Evolutionary conservation across 1,140 invertebrate genomes (phyloP), one percentile per base, ranked within the genome.

Genomic region (Macrobrachium nipponense): DNA sequence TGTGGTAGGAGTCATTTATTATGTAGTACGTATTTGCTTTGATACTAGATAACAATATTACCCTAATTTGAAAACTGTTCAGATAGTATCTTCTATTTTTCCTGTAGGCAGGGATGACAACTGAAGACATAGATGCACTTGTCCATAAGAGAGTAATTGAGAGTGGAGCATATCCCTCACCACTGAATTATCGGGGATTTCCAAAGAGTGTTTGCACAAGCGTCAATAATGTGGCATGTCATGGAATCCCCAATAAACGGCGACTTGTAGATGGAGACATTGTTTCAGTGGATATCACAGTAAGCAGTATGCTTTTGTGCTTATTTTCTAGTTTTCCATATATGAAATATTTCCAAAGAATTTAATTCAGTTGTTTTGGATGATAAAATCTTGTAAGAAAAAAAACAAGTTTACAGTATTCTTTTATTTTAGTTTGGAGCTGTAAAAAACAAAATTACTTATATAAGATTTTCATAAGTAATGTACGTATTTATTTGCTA

Each of bases 161-260:
- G 86, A 91, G 93, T 89, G 93, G 94, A 86, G 96, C 95, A 11
- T 98, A 98, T 92, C 98, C 98, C 51, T 98, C 97, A 62, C 96
- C 97, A 0, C 92, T 98, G 15, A 93, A 95, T 90, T 98, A 98
- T 90, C 93, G 92, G 80, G 94, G 95, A 5, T 99, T 96, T 91
- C 97, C 97, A 43, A 98, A 98, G 90, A 98, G 97, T 86, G 93
- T 98, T 10, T 99, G 97, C 91, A 99, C 97, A 5, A 98, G 97
- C 77, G 94, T 99, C 0, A 99, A 99, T 90, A 98, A 99, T 92
- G 95, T 98, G 12, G 96, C 95, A 36, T 97, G 96, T 89, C 98
- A 99, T 93, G 98, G 97, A 36, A 98, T 99, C 89, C 98, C 98
- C 10, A 97, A 98, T 91, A 92, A 94, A 91, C 92, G 97, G 87